Evolutionary conservation across 2,797 vertebrate species (phyloP).

Genomic region (Parotocinclus haroldoi): DNA sequence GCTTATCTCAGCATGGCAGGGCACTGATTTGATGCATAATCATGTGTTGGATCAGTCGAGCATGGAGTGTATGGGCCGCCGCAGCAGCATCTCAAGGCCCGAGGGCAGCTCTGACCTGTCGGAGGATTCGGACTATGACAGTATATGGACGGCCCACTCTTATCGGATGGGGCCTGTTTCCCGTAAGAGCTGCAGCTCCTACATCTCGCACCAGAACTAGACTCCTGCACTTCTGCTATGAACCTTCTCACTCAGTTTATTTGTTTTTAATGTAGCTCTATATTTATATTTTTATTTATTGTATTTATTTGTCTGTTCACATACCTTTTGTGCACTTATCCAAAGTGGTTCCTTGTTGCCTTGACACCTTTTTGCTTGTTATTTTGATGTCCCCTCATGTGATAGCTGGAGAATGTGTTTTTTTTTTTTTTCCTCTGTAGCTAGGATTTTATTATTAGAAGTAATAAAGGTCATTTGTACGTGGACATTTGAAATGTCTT

Average conservation of each 20-base stretch:
- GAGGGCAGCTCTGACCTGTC: conserved; percentile 85
- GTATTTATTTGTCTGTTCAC: conserved; percentile 36
- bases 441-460: conserved; percentile 26
- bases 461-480: conserved; percentile 10
- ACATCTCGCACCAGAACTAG: conserved; percentile 93
- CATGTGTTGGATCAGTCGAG: conserved; percentile 94
- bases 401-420: conserved; percentile 16
- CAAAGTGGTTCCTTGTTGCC: conserved; percentile 79
- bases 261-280: conserved; percentile 30
- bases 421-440: conserved; percentile 13
- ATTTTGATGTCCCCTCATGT: conserved; percentile 33
- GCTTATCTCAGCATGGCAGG: conserved; percentile 88
- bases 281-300: conserved; percentile 38
- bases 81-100: conserved; percentile 85
- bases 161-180: conserved; percentile 93
- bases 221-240: conserved; percentile 45
- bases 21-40: conserved; percentile 99
- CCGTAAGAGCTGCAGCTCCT: conserved; percentile 95
- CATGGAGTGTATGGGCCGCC: conserved; percentile 83
- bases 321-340: conserved; percentile 56
- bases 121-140: conserved; percentile 99
- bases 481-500: conserved; percentile 7
- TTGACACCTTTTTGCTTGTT: conserved; percentile 77
- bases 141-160: conserved; percentile 97
- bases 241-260: conserved; percentile 16